Evolutionary conservation across 2,888 invertebrate genomes (phyloP).

Genomic region (Halocaridina rubra): DNA sequence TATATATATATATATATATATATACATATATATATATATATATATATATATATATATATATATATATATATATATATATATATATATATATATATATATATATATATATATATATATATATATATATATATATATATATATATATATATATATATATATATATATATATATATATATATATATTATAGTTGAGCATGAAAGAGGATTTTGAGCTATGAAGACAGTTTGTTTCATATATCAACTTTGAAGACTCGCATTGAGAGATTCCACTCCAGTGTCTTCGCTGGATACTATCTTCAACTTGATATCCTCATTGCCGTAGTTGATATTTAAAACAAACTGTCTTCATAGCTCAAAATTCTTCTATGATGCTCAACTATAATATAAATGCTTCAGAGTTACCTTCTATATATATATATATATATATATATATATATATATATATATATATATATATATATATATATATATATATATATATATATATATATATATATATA

Average conservation of each 20-base stretch:
- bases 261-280: neutral
- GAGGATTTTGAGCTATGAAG: too few relatives aligned
- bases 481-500: conserved; percentile 17
- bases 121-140: conserved; percentile 8
- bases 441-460: conserved; percentile 19
- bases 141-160: conserved; percentile 8
- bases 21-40: conserved; percentile 1
- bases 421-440: conserved; percentile 23
- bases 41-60: neutral
- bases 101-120: conserved; percentile 1
- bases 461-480: conserved; percentile 21
- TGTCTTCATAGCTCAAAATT: too few relatives aligned
- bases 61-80: neutral
- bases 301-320: too few relatives aligned
- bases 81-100: conserved; percentile 8
- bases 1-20: conserved; percentile 8
- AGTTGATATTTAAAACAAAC: too few relatives aligned
- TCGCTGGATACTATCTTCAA: too few relatives aligned
- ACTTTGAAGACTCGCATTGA: too few relatives aligned
- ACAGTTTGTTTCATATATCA: too few relatives aligned
- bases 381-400: too few relatives aligned
- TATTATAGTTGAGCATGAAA: too few relatives aligned
- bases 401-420: conserved; percentile 10
- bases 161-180: neutral
- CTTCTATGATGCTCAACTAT: too few relatives aligned